phyloP scores from a whole-genome alignment of 2,797 vertebrate genomes.

The Lagocephalus sceleratus region DNA sequence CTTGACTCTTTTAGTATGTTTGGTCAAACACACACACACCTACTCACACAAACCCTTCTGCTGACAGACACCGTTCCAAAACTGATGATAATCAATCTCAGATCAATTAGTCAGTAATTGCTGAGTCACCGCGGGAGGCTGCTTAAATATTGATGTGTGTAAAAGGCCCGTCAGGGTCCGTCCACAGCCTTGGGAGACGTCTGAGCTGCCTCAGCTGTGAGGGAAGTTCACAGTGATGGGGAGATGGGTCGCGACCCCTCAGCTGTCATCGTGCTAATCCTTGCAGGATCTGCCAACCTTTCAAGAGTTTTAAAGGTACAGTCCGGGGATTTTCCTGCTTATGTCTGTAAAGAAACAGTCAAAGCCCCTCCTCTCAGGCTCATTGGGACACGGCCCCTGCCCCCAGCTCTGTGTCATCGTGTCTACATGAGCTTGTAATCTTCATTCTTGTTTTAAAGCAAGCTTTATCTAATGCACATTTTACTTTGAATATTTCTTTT shows the following conservation, averaged over 20 bases:
- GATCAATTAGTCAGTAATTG: constrained; percentile 87
- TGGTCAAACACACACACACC: constrained; percentile 14
- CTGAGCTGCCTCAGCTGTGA: constrained; percentile 44
- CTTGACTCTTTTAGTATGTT: too few species aligned
- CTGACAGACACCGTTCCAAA: constrained; percentile 56
- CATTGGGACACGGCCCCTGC: too few species aligned
- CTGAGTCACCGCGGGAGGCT: constrained; percentile 81
- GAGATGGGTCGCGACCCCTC: constrained; percentile 65
- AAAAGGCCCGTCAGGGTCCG: constrained; percentile 82
- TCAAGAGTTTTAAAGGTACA: too few species aligned
- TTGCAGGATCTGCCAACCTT: too few species aligned
- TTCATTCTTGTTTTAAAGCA: too few species aligned
- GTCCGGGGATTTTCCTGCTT: too few species aligned
- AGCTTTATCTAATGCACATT: too few species aligned
- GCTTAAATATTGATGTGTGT: constrained; percentile 88
- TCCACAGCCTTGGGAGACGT: constrained; percentile 78
- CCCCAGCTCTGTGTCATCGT: too few species aligned
- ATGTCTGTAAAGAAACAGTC: too few species aligned
- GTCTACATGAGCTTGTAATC: too few species aligned
- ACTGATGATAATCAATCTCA: constrained; percentile 85
- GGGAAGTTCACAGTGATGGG: constrained; percentile 65
- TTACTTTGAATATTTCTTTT: too few species aligned
- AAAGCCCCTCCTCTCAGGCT: too few species aligned
- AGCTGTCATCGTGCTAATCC: constrained; percentile 18
- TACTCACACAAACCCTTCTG: constrained; percentile 39